Evolutionary conservation across 2,888 invertebrate species (phyloP).

Genomic region (Hirtodrosophila trivittata): DNA sequence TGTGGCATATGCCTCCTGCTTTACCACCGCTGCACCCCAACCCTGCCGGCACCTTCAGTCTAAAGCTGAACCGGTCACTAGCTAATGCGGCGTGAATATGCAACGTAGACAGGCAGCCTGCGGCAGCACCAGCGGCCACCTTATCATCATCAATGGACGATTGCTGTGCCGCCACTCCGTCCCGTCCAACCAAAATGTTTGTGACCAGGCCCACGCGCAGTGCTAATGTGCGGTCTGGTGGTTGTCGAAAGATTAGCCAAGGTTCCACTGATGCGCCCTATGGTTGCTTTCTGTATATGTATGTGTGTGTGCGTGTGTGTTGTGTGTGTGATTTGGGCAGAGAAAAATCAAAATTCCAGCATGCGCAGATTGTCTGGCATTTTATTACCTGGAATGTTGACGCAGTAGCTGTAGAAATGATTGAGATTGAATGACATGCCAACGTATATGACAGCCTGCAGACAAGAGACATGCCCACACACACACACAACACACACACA

Average conservation of each 20-base stretch:
- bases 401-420: slow-evolving; percentile 69
- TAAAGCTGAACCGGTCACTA: slow-evolving; percentile 36
- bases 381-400: slow-evolving; percentile 76
- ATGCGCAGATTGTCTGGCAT: slow-evolving; percentile 75
- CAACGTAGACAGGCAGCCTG: slow-evolving; percentile 52
- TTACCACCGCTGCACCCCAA: too few relatives aligned
- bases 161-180: slow-evolving; percentile 30
- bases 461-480: slow-evolving; percentile 31
- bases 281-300: not conserved
- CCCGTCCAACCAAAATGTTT: slow-evolving; percentile 57
- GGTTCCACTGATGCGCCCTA: slow-evolving; percentile 28
- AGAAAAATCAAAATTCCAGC: slow-evolving; percentile 74
- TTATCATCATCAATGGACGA: slow-evolving; percentile 77
- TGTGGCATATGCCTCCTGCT: slow-evolving; percentile 3
- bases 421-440: slow-evolving; percentile 76
- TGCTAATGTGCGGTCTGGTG: slow-evolving; percentile 75
- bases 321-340: slow-evolving; percentile 36
- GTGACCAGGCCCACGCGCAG: slow-evolving; percentile 33
- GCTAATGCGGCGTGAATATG: slow-evolving; percentile 78
- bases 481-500: slow-evolving; percentile 5
- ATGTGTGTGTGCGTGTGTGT: not conserved
- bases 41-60: not conserved
- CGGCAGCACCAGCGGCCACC: slow-evolving; percentile 40
- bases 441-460: slow-evolving; percentile 43
- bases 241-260: slow-evolving; percentile 68